Conservation (phyloP, 2,113 vertebrate species). For the Cyprinodon brontotheroides region DNA sequence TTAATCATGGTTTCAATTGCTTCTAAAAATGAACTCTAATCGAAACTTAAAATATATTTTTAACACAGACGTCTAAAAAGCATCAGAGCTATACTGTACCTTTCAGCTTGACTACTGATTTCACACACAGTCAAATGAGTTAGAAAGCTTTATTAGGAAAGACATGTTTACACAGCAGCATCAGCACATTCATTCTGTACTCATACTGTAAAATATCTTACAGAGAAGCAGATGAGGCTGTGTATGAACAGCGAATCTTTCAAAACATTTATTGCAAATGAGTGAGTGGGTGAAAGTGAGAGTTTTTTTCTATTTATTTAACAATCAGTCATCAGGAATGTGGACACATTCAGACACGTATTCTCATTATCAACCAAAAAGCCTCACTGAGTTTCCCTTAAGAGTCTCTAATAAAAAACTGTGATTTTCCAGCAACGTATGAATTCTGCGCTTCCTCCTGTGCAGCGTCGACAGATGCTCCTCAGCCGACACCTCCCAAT, state of each 20-base stretch:
- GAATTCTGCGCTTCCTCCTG: neutral
- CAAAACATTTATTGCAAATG: neutral
- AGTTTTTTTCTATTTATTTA: no score
- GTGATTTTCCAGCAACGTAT: neutral
- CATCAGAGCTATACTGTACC: neutral
- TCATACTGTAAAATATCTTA: neutral
- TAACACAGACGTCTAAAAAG: neutral
- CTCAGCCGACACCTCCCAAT: neutral
- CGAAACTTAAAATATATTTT: neutral
- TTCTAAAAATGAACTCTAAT: neutral
- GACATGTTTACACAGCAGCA: neutral
- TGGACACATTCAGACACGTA: neutral
- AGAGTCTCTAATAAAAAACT: neutral
- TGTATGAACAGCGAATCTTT: neutral
- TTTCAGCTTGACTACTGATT: neutral
- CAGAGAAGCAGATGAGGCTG: neutral
- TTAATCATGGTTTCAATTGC: no score
- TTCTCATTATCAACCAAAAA: neutral
- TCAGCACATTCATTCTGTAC: neutral
- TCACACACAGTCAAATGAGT: neutral
- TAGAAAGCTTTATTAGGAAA: neutral
- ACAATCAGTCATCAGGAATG: neutral
- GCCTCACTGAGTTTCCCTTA: neutral
- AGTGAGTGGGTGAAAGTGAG: neutral
- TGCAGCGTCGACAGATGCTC: neutral